Base-by-base conservation (phyloP, 30 jellyfish, hydroid and myxozoan genomes). In the Turritopsis rubra region DNA sequence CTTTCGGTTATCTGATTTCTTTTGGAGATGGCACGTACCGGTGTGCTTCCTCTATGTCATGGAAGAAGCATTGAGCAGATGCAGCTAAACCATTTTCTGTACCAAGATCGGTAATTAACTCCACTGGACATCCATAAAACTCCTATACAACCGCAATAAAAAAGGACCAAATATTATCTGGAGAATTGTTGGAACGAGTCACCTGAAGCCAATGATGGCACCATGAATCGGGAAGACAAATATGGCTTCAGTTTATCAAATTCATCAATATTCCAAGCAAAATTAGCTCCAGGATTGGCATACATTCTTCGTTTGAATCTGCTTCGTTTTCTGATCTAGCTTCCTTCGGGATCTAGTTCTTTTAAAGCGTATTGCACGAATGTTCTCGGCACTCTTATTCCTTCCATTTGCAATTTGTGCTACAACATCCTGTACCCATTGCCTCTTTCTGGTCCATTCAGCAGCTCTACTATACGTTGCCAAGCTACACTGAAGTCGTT, bases 171-270 rank as follows among this genome's bases (percentile, higher is more conserved):
- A 84, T 75, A 31, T 72, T 79, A 20, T 66, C 52, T 16, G 95
- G 95, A 0, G 30, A 41, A 27, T 87, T 87, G 77, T 87, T 87
- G 27, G 90, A 81, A 22, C 85, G n/a, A 24, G 88, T 71, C 24
- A 41, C 79, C 41, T 81, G 26, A 65, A 87, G 85, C 95, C 95
- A 81, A 81, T 91, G 1, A 87, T 87, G 54, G 90, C 85, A 1
- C 91, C 91, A 77, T 87, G 96, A 41, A 87, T 82, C 1, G 91
- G 92, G 70, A 87, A 82, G 52, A 91, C 96, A 28, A n/a, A 76
- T n/a, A n/a, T 18, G 93, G 93, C 66, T 85, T 79, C n/a, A 83
- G 41, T 53, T 83, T 83, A 54, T 71, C 90, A 30, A 8, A 72
- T 16, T 88, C 90, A 54, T 83, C 90, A 8, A 75, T 52, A 24